Evolutionary conservation across 1,140 invertebrate genomes (phyloP).

Genomic region (Anthonomus grandis): DNA sequence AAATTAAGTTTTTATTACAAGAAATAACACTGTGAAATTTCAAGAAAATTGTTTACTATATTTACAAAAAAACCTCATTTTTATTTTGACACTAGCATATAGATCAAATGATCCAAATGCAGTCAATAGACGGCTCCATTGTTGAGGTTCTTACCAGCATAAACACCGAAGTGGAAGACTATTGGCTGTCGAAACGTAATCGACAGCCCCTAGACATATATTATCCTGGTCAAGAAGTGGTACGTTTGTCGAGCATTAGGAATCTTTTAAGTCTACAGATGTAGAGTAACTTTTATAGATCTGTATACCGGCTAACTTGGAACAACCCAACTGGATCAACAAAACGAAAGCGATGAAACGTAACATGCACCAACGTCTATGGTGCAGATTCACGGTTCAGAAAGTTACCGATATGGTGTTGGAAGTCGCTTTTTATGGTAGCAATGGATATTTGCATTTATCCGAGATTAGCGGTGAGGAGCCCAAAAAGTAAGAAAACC

Average conservation of each 20-base stretch:
- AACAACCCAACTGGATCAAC: slow-evolving; percentile 73
- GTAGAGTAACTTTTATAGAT: slow-evolving; percentile 28
- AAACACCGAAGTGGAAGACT: slow-evolving; percentile 44
- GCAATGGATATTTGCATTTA: slow-evolving; percentile 30
- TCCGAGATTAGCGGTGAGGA: slow-evolving; percentile 37
- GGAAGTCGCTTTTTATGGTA: slow-evolving; percentile 39
- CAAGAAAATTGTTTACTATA: too few species aligned
- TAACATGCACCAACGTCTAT: slow-evolving; percentile 61
- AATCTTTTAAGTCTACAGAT: neutral
- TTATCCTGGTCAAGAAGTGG: slow-evolving; percentile 46
- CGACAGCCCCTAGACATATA: slow-evolving; percentile 36
- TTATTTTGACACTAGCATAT: slow-evolving; percentile 41
- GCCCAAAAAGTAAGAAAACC: slow-evolving; percentile 37
- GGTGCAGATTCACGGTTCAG: slow-evolving; percentile 60
- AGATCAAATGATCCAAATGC: slow-evolving; percentile 43
- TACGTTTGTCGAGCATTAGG: too few species aligned
- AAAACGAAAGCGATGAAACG: slow-evolving; percentile 72
- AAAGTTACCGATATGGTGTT: slow-evolving; percentile 54
- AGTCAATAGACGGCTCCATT: slow-evolving; percentile 44
- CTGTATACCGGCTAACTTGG: slow-evolving; percentile 53
- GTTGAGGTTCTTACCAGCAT: slow-evolving; percentile 42
- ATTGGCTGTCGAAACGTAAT: slow-evolving; percentile 41
- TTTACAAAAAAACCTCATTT: too few species aligned
- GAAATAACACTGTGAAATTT: too few species aligned
- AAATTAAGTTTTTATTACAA: too few species aligned